These are phyloP conservation scores for Rhea pennata DNA, from an alignment of 2,113 vertebrate species.

Conservation along the genomic window DNA sequence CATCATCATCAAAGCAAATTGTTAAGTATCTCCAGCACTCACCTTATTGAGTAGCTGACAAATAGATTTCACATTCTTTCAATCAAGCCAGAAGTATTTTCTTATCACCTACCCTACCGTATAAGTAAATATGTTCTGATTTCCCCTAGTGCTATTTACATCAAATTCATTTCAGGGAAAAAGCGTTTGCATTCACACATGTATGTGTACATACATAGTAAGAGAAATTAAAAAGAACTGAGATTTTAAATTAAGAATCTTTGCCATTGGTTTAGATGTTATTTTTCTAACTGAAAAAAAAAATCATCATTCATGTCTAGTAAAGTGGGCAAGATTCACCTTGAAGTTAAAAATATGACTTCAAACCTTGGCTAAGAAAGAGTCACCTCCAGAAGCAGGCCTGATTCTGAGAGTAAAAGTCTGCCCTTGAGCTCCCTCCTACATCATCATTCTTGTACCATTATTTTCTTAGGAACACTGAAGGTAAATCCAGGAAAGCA, in stretches of 20 bases:
- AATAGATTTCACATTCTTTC: conserved; percentile 67
- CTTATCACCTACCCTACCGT: background rate
- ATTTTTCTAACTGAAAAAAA: background rate
- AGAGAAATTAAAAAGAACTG: background rate
- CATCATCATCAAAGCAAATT: conserved; percentile 70
- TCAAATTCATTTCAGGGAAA: background rate
- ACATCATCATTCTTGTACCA: background rate
- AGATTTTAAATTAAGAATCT: background rate
- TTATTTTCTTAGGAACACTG: background rate
- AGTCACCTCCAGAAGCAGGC: background rate
- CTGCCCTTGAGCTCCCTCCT: background rate
- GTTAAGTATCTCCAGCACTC: conserved; percentile 67
- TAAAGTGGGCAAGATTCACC: background rate
- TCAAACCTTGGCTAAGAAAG: background rate
- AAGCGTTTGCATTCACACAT: background rate
- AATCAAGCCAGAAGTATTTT: conserved; percentile 49
- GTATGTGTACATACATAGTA: background rate
- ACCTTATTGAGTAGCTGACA: conserved; percentile 68
- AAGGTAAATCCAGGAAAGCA: background rate
- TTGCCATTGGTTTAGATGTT: background rate
- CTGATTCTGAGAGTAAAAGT: background rate
- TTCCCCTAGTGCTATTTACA: background rate
- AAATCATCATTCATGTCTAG: background rate
- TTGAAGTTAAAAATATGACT: background rate
- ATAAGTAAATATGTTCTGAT: conserved; percentile 17